Evolutionary conservation across 2,113 vertebrate species (phyloP), one percentile per base, ranked within the genome.

Genomic region (Arenaria interpres): DNA sequence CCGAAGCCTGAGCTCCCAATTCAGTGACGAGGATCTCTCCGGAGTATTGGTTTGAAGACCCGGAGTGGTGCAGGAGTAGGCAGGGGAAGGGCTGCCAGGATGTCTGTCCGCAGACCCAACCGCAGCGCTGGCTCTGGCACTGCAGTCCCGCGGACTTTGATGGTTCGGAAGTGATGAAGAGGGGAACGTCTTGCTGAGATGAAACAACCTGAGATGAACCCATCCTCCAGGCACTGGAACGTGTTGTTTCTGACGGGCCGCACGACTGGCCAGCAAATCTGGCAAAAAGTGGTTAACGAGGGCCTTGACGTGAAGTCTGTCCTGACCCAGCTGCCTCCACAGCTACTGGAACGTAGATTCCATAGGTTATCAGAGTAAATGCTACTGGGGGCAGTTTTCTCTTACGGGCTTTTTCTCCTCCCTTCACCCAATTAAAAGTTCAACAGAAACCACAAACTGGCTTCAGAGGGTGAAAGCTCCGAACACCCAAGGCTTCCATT

Each of bases 131-230:
- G 27, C 18, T 32, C 79, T 83, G 63, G 56, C 43, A 75, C 35
- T 51, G 53, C 23, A 53, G 28, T 51, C 51, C 16, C 5, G 0
- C 12, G n/a, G 60, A 46, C 35, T 69, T 27, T 0, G 1, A 14
- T 37, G 74, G 43, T 87, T 71, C 22, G 43, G 74, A 59, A 68
- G 9, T 5, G 33, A 6, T 4, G 13, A 66, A 24, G 53, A 79
- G 27, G 64, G 25, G 17, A 68, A 28, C 0, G 0, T 45, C 78
- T 71, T 54, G 50, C 57, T 48, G 78, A 39, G 66, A 41, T 68
- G 43, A 77, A 85, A 60, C 27, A 48, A 13, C 19, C 15, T 64
- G 27, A 53, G 27, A 53, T 53, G 51, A 53, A 16, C 51, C 51
- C 51, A 30, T 53, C 28, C 17, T 54, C 53, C 53, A 54, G 53